Evolutionary conservation across 2,888 invertebrate genomes (phyloP).

Genomic region (Spilosoma lubricipeda): DNA sequence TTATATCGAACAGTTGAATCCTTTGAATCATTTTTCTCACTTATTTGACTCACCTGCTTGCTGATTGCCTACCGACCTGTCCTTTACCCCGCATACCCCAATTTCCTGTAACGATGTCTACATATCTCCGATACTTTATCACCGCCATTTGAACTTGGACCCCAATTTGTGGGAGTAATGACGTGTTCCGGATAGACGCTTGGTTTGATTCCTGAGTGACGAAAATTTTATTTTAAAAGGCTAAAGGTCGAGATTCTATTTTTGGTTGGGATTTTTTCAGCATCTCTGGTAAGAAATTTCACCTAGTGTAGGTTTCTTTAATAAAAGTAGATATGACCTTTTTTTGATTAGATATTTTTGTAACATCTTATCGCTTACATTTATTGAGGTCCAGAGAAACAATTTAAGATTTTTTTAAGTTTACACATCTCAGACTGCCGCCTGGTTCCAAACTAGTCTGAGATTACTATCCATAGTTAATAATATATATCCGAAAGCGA

Average conservation of each 20-base stretch:
- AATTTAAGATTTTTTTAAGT: neutral
- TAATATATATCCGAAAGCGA: too few relatives aligned
- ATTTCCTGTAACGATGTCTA: conserved; percentile 48
- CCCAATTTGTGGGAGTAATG: conserved; percentile 54
- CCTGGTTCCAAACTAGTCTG: too few relatives aligned
- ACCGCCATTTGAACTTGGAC: conserved; percentile 43
- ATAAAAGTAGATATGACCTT: neutral
- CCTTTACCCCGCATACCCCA: conserved; percentile 28
- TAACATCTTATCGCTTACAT: neutral
- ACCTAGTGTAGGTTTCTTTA: neutral
- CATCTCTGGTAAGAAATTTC: neutral
- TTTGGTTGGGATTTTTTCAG: neutral
- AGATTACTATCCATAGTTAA: too few relatives aligned
- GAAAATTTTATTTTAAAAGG: conserved; percentile 32
- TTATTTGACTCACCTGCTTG: conserved; percentile 17
- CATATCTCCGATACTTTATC: conserved; percentile 42
- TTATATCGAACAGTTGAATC: too few relatives aligned
- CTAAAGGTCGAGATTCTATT: conserved; percentile 9
- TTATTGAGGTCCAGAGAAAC: neutral
- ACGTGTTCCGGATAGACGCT: conserved; percentile 43
- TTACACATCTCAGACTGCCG: too few relatives aligned
- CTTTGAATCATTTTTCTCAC: conserved; percentile 14
- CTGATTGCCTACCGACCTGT: conserved; percentile 23
- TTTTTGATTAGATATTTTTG: neutral
- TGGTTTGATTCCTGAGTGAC: conserved; percentile 40